These are phyloP conservation scores for Parelbella ahira DNA, from an alignment of 2,888 invertebrate species.

Conservation along the genomic window DNA sequence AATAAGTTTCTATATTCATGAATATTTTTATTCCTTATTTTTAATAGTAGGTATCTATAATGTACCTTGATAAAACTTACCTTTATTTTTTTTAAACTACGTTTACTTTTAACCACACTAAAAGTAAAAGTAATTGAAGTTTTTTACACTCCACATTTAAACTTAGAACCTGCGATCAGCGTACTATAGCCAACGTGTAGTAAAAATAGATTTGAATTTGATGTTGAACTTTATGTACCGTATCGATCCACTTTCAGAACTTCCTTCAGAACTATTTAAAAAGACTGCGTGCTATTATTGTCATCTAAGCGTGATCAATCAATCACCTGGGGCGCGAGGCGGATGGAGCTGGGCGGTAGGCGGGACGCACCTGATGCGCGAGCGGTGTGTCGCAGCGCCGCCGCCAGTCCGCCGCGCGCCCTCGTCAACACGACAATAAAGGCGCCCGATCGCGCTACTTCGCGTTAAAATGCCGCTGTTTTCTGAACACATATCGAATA, in stretches of 20 bases:
- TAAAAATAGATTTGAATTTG: conserved; percentile 14
- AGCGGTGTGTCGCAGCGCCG: conserved; percentile 34
- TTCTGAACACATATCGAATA: conserved; percentile 83
- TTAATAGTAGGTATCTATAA: too few relatives aligned
- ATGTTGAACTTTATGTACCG: conserved; percentile 1
- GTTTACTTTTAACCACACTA: too few relatives aligned
- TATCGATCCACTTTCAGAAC: conserved; percentile 22
- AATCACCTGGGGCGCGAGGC: conserved; percentile 59
- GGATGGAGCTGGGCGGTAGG: conserved; percentile 40
- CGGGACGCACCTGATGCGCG: conserved; percentile 45
- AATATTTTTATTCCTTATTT: too few relatives aligned
- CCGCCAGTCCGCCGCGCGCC: conserved; percentile 57
- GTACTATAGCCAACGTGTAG: conserved; percentile 5
- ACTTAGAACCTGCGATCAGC: background rate
- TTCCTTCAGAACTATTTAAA: conserved; percentile 43
- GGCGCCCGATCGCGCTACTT: conserved; percentile 43
- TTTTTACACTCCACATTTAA: too few relatives aligned
- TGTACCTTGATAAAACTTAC: too few relatives aligned
- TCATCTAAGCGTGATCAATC: conserved; percentile 63
- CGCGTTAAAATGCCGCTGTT: conserved; percentile 82
- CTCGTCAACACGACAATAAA: conserved; percentile 35
- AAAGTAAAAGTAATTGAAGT: too few relatives aligned
- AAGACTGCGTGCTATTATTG: conserved; percentile 53
- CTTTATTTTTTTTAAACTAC: too few relatives aligned
- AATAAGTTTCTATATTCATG: too few relatives aligned